Conservation (phyloP, 2,888 invertebrate genomes). For the Electrophaes corylata region DNA sequence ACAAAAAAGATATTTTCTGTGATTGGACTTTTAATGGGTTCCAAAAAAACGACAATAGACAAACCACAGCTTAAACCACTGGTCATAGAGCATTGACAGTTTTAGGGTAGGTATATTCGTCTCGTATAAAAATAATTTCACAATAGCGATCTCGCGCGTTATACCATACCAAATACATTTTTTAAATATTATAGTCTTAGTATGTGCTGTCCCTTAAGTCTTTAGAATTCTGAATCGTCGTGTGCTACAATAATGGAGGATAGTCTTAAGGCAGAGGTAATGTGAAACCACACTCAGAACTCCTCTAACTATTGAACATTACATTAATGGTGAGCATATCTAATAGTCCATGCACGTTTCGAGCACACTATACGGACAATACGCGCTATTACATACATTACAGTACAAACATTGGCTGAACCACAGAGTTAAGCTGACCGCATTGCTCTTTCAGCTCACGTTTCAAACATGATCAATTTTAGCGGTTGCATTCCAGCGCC, state of each 20-base stretch:
- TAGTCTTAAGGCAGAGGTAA: neutral
- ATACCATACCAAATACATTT: too few species aligned
- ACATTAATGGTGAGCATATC: conserved; percentile 41
- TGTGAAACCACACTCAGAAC: conserved; percentile 25
- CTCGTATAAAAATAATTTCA: too few species aligned
- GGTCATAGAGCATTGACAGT: too few species aligned
- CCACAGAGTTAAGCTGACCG: conserved; percentile 41
- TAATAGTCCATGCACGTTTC: conserved; percentile 48
- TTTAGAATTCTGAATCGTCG: neutral
- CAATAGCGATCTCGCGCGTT: too few species aligned
- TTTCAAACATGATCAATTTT: conserved; percentile 83
- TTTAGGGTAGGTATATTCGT: too few species aligned
- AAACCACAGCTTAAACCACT: too few species aligned
- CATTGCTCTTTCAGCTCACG: conserved; percentile 78
- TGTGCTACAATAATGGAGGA: conserved; percentile 10
- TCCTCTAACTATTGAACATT: conserved; percentile 25
- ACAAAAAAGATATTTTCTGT: too few species aligned
- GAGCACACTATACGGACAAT: conserved; percentile 32
- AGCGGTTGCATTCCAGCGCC: conserved; percentile 81
- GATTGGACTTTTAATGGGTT: too few species aligned
- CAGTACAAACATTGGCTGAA: conserved; percentile 42
- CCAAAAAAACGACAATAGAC: too few species aligned
- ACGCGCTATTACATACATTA: conserved; percentile 31
- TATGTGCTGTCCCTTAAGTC: neutral
- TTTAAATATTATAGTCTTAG: too few species aligned